These are phyloP conservation scores for Leuciscus idus DNA, from an alignment of 2,113 vertebrate species.

Conservation along the genomic window DNA sequence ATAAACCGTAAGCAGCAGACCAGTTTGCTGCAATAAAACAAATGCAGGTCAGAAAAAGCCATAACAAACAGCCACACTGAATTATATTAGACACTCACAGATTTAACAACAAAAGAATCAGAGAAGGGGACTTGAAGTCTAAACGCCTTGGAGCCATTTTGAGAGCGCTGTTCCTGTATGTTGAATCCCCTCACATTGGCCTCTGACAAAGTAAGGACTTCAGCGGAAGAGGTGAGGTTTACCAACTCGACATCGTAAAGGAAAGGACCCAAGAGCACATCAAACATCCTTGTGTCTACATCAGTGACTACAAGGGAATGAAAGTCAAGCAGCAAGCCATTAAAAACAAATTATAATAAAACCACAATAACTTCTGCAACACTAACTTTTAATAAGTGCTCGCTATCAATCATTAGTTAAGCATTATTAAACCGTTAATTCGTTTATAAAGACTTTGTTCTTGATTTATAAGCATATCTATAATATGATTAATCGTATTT, in stretches of 20 bases:
- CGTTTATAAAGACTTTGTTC: too few relatives aligned
- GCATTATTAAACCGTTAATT: too few relatives aligned
- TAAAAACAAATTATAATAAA: too few relatives aligned
- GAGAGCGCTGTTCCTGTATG: slow-evolving; percentile 60
- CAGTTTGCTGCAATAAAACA: slow-evolving; percentile 61
- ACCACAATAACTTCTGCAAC: not conserved
- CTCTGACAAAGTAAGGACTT: slow-evolving; percentile 67
- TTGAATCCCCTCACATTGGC: slow-evolving; percentile 67
- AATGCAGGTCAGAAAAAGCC: not conserved
- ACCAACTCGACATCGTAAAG: slow-evolving; percentile 78
- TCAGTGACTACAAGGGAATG: slow-evolving; percentile 64
- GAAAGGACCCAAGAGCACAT: slow-evolving; percentile 72
- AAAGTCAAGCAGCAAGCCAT: not conserved
- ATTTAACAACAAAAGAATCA: slow-evolving; percentile 66
- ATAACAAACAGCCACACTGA: not conserved
- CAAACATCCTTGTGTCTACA: slow-evolving; percentile 66
- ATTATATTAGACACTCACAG: slow-evolving; percentile 64
- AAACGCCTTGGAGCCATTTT: slow-evolving; percentile 73
- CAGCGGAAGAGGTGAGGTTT: slow-evolving; percentile 73
- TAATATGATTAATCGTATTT: too few relatives aligned
- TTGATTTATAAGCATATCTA: too few relatives aligned
- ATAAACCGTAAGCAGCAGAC: slow-evolving; percentile 60
- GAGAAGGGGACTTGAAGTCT: slow-evolving; percentile 73
- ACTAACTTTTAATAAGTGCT: too few relatives aligned
- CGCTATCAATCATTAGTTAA: too few relatives aligned